Evolutionary conservation across 2,113 vertebrate genomes (phyloP).

Genomic region (Gasterosteus nipponicus): DNA sequence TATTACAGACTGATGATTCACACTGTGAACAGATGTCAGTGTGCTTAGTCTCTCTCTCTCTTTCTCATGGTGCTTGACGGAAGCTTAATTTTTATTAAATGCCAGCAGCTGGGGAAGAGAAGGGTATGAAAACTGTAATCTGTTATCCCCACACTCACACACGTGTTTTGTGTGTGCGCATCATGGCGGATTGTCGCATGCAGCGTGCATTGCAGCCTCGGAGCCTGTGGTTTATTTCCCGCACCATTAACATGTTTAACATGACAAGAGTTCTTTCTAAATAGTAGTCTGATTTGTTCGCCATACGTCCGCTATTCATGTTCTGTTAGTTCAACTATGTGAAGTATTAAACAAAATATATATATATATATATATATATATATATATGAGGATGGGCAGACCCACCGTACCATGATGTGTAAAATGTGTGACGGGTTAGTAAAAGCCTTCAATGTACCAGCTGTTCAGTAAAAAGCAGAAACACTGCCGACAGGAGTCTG

Average conservation of each 20-base stretch:
- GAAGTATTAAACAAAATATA: neutral
- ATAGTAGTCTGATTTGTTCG: neutral
- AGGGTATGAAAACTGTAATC: constrained; percentile 5
- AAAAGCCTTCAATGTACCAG: neutral
- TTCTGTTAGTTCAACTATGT: neutral
- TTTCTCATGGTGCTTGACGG: neutral
- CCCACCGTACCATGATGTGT: neutral
- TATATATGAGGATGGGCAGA: neutral
- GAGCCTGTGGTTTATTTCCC: constrained; percentile 16
- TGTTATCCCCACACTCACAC: constrained; percentile 2
- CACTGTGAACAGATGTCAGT: constrained; percentile 16
- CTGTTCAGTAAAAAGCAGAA: constrained; percentile 19
- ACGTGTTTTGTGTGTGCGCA: constrained; percentile 3
- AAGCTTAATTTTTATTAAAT: constrained; percentile 2
- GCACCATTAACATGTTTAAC: neutral
- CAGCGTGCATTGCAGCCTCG: constrained; percentile 2
- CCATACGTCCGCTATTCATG: neutral
- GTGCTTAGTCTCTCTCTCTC: constrained; percentile 4
- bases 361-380: neutral
- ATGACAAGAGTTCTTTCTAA: neutral
- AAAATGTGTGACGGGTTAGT: constrained; percentile 16
- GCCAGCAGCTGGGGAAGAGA: neutral
- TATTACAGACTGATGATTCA: constrained; percentile 19
- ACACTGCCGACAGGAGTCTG: constrained; percentile 13
- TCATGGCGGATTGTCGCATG: constrained; percentile 12